These are phyloP conservation scores for Cotesia glomerata DNA, from an alignment of 1,140 invertebrate species.

Conservation along the genomic window DNA sequence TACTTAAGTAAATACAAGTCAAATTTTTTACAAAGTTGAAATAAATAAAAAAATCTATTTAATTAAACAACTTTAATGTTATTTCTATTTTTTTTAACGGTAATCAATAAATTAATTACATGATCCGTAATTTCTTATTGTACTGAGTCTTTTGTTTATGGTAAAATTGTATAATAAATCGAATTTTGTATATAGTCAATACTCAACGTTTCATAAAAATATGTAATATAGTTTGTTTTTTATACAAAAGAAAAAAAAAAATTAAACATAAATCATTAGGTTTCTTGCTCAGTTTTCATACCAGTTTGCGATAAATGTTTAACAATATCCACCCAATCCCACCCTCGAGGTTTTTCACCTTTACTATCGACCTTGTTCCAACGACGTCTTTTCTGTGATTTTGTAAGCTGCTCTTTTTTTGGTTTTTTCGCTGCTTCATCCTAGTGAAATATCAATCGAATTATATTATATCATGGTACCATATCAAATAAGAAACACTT, in stretches of 20 bases:
- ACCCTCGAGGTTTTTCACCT: slow-evolving; percentile 86
- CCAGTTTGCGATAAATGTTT: slow-evolving; percentile 93
- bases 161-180: neutral
- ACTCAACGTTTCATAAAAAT: slow-evolving; percentile 7
- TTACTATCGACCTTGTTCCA: slow-evolving; percentile 83
- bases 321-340: slow-evolving; percentile 94
- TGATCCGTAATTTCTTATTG: no score
- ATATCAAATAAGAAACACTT: neutral
- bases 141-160: neutral
- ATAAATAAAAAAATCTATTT: neutral
- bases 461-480: neutral
- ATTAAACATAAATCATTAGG: slow-evolving; percentile 35
- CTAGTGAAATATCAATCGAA: slow-evolving; percentile 29
- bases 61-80: no score
- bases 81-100: no score
- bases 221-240: neutral
- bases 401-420: slow-evolving; percentile 86
- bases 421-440: slow-evolving; percentile 63
- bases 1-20: slow-evolving; percentile 34
- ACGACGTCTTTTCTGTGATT: slow-evolving; percentile 87
- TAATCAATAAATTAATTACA: no score
- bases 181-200: no score
- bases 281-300: slow-evolving; percentile 60
- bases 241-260: neutral
- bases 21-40: slow-evolving; percentile 23